phyloP scores from a whole-genome alignment of 2,113 vertebrate species.

The Mixornis gularis region DNA sequence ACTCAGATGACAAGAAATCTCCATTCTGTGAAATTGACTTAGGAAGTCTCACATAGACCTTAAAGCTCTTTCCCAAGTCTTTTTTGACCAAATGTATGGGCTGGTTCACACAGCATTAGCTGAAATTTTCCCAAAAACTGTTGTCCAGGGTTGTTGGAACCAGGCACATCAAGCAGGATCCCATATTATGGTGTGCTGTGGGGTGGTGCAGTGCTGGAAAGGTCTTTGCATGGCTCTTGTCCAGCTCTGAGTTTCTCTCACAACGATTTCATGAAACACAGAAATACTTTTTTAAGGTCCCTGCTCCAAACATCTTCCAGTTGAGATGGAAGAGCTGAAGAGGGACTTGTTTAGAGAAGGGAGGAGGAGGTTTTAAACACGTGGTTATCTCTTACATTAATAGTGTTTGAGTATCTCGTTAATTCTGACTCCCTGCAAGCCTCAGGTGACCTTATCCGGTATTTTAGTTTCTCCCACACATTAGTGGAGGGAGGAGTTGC shows the following conservation, averaged over 20 bases:
- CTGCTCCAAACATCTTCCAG: not conserved
- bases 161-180: not conserved
- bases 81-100: not conserved
- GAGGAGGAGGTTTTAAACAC: not conserved
- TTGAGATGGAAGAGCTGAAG: not conserved
- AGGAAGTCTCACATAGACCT: not conserved
- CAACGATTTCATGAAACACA: not conserved
- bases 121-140: not conserved
- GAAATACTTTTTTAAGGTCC: not conserved
- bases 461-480: not conserved
- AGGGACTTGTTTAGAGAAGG: not conserved
- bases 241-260: not conserved
- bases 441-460: not conserved
- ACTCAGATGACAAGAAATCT: not conserved
- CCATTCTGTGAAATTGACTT: not conserved
- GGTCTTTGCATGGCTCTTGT: not conserved
- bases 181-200: rapidly evolving
- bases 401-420: not conserved
- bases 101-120: not conserved
- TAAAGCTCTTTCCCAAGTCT: not conserved
- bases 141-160: not conserved
- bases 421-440: not conserved
- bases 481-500: not conserved
- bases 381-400: not conserved
- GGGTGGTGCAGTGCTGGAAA: not conserved